Conservation (phyloP, 1,140 invertebrate species). For the Diabrotica virgifera region DNA sequence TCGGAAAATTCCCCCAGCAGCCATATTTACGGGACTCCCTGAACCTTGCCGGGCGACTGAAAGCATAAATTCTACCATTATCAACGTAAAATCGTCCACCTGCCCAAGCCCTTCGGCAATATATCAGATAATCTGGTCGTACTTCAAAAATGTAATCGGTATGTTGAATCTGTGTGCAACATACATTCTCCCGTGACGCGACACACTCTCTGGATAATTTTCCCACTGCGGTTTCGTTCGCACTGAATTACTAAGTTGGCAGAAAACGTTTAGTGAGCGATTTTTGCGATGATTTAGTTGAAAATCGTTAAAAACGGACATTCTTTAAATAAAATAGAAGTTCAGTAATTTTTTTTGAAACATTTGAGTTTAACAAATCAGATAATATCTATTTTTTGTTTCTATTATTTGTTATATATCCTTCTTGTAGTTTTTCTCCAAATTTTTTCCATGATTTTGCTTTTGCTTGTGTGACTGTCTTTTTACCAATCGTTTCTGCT, state of each 20-base stretch:
- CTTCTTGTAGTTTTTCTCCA: too few relatives aligned
- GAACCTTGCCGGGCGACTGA: not conserved
- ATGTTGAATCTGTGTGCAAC: not conserved
- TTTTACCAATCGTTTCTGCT: too few relatives aligned
- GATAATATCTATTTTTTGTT: too few relatives aligned
- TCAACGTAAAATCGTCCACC: slow-evolving; percentile 1
- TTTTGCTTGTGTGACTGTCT: too few relatives aligned
- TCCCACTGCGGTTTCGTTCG: not conserved
- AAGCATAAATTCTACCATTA: not conserved
- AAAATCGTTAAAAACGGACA: too few relatives aligned
- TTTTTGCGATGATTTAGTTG: too few relatives aligned
- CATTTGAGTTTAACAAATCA: too few relatives aligned
- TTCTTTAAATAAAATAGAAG: too few relatives aligned
- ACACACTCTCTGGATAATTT: not conserved
- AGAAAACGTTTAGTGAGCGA: not conserved
- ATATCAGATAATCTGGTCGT: not conserved
- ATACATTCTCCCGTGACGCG: slow-evolving; percentile 1
- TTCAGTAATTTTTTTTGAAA: too few relatives aligned
- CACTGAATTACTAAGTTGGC: not conserved
- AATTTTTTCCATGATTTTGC: too few relatives aligned
- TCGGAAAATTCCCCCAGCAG: not conserved
- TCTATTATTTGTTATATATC: too few relatives aligned
- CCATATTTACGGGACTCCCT: not conserved
- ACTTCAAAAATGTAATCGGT: slow-evolving; percentile 2
- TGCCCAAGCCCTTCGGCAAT: not conserved